Percentiles rank a stretch among this genome's conserved stretches.
Conservation (phyloP, 2,888 invertebrate species). For the Caenorhabditis zanzibari region DNA sequence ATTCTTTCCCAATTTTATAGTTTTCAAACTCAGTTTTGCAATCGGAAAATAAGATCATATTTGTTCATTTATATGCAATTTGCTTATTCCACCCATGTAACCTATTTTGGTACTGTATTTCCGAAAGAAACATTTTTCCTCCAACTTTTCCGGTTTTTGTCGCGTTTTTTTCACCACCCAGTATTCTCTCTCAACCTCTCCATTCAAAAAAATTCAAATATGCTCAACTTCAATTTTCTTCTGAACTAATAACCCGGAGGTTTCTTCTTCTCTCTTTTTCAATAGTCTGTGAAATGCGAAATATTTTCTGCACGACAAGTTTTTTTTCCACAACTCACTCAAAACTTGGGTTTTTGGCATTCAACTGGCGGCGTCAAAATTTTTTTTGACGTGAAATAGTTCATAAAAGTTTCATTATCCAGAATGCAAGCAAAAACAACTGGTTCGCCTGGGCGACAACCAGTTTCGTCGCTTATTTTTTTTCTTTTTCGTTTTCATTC, state of each 20-base stretch:
- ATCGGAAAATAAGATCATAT: no score
- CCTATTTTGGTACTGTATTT: no score
- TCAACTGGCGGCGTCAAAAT: slow-evolving; percentile 34
- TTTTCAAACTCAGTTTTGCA: no score
- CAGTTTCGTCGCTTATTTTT: slow-evolving; percentile 11
- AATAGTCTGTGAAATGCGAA: slow-evolving; percentile 42
- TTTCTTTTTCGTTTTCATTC: not conserved
- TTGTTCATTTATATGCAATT: no score
- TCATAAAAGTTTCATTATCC: slow-evolving; percentile 65
- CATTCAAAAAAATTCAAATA: slow-evolving; percentile 10
- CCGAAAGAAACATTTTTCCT: no score
- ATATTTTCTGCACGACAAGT: slow-evolving; percentile 62
- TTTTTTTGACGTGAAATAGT: slow-evolving; percentile 58
- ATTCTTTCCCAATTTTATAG: no score
- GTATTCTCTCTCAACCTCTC: not conserved
- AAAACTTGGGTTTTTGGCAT: slow-evolving; percentile 36
- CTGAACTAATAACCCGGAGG: slow-evolving; percentile 57
- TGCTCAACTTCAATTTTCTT: slow-evolving; percentile 25
- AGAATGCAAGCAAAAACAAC: slow-evolving; percentile 64
- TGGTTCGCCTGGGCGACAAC: slow-evolving; percentile 35
- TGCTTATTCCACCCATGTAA: no score
- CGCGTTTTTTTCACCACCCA: not conserved
- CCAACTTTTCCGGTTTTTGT: not conserved
- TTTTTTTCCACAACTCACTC: slow-evolving; percentile 6
- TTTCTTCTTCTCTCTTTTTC: slow-evolving; percentile 43